Evolutionary conservation across 2,888 invertebrate species (phyloP).

Genomic region (Watsonalla binaria): DNA sequence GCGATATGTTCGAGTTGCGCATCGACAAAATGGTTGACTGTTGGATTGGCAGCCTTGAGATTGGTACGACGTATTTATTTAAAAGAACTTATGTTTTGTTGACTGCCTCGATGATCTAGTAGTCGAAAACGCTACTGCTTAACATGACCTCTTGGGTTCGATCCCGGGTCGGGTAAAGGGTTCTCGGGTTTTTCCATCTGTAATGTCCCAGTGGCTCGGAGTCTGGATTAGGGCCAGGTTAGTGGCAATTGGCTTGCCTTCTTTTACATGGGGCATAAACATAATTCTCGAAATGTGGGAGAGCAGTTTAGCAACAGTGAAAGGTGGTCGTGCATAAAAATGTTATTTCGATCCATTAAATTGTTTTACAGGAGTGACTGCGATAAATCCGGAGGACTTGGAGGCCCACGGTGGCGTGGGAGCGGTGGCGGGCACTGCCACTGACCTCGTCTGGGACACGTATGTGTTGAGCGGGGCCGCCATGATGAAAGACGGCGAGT

Average conservation of each 20-base stretch:
- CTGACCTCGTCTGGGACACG: slow-evolving; percentile 93
- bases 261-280: too few species aligned
- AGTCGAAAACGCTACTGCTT: too few species aligned
- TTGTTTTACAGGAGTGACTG: slow-evolving; percentile 84
- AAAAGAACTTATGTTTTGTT: background rate
- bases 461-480: slow-evolving; percentile 96
- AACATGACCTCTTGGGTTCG: too few species aligned
- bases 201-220: too few species aligned
- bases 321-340: background rate
- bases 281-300: too few species aligned
- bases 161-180: too few species aligned
- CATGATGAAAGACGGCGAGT: slow-evolving; percentile 93
- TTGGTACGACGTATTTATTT: slow-evolving; percentile 69
- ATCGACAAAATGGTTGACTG: slow-evolving; percentile 94
- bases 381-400: slow-evolving; percentile 93
- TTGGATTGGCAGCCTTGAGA: slow-evolving; percentile 96
- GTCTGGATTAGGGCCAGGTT: too few species aligned
- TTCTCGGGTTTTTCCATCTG: too few species aligned
- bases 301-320: background rate
- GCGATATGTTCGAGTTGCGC: slow-evolving; percentile 94
- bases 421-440: slow-evolving; percentile 87
- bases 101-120: too few species aligned
- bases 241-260: too few species aligned
- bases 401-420: slow-evolving; percentile 71
- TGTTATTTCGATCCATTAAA: background rate